Evolutionary conservation across 2,113 vertebrate genomes (phyloP).

Genomic region (Tragulus kanchil): DNA sequence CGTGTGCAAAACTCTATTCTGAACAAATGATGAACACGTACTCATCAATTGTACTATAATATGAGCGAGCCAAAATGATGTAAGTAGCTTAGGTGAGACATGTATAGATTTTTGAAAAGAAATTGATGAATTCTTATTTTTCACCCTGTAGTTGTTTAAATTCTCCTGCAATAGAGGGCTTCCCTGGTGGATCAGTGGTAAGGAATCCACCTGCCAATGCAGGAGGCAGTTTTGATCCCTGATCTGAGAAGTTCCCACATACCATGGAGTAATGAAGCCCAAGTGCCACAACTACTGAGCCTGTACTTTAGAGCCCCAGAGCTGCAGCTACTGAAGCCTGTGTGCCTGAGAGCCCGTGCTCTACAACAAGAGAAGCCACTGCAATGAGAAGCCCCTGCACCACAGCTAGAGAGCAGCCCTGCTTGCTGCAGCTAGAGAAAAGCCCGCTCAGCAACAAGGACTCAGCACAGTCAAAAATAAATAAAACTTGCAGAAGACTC

Average conservation of each 20-base stretch:
- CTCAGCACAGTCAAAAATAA: not conserved
- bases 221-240: not conserved
- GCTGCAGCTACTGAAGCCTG: not conserved
- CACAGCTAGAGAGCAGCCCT: not conserved
- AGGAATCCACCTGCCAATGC: not conserved
- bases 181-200: not conserved
- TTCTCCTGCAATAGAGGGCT: not conserved
- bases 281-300: not conserved
- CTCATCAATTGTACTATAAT: not conserved
- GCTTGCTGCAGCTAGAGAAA: not conserved
- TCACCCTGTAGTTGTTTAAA: not conserved
- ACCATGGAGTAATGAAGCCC: not conserved
- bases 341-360: not conserved
- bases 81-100: not conserved
- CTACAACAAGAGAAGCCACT: not conserved
- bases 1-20: constrained; percentile 14
- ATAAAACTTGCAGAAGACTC: too few relatives aligned
- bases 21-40: not conserved
- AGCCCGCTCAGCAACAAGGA: not conserved
- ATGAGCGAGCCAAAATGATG: not conserved
- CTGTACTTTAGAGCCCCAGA: not conserved
- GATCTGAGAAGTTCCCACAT: not conserved
- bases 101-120: constrained; percentile 34
- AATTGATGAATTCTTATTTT: constrained; percentile 11
- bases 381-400: not conserved